Evolutionary conservation across 2,888 invertebrate species (phyloP), one percentile per base, ranked within the genome.

Genomic region (Drosophila pegasa): DNA sequence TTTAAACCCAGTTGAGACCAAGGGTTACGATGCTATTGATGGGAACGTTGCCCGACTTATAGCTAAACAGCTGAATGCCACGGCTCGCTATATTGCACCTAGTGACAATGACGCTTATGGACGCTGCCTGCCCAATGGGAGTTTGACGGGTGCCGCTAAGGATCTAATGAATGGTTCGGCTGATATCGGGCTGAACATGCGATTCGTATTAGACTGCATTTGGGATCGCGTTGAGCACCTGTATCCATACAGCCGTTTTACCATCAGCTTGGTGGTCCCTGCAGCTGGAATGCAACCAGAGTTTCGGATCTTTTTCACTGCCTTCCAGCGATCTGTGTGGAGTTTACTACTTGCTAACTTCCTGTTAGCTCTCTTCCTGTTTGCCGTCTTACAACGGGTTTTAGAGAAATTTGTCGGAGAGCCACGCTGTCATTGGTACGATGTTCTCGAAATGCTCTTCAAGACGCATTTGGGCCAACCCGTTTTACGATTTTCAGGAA

Each of bases 401-500:
- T 35, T 88, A 5, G 45, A 65, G 4, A 18, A 18, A 20, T 64
- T 71, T 5, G 52, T 35, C 2, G 45, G 55, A 7, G 60, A 48
- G 6, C 18, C 56, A 2, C 51, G 69, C 9, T 64, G 56, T 3
- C 65, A 52, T 16, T 90, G 87, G 83, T 81, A 75, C 35, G 83
- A 88, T 22, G 77, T 90, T 1, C 40, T 89, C 2, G 85, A 85
- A 20, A 72, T 91, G 62, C 72, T 92, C 14, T 71, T 81, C 22
- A 89, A 90, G 50, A 87, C 87, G 0, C 89, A 88, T 41, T 65
- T 91, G 29, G 90, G 91, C 0, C 85, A 89, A 40, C 89, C 91
- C 0, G 78, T 90, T 0, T 65, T 73, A 3, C 64, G 71, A 0
- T 82, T 91, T 18, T 77, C 89, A 0, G 59, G 65, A 3, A 74